Base-by-base conservation (phyloP, 1,140 invertebrate genomes). In the Aphelenchoides besseyi region DNA sequence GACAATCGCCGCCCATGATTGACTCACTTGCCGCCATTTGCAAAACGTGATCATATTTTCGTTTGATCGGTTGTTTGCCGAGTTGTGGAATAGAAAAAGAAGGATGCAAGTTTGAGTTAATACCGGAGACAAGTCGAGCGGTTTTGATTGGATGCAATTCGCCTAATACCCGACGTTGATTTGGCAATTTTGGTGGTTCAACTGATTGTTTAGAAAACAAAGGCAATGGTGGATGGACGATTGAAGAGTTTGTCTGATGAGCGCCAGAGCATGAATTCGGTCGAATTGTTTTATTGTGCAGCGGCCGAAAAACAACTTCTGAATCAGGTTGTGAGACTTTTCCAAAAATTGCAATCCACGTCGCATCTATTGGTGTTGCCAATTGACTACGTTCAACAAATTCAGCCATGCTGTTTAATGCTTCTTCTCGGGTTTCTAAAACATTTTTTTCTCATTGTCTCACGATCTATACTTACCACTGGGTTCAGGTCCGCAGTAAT, bases 401-500 rank as follows among this genome's bases (percentile, higher is more conserved):
- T n/a, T 73, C 74, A 16, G 35, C 3, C 74, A 73, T 76, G 36
- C 69, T 18, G 16, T 35, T 18, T 16, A 48, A 30, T 5, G 23
- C 72, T 26, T 53, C 36, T 23, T 30, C 52, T n/a, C 66, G n/a
- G 18, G 32, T 74, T 2, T 12, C 74, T 76, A 41, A 70, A 77
- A 26, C 9, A 29, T 8, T 3, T 18, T 5, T 29, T 32, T 28
- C 28, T 72, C 53, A 36, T 28, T 32, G 53, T 41, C 16, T 28
- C 32, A 26, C 72, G 32, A 3, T 78, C 9, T 26, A 8, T n/a
- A 36, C 1, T 63, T 30, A 76, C 75, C 77, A 0, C 72, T 68
- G 5, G 81, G 81, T 54, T 83, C 79, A 3, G 81, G 81, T 23
- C 81, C 81, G 33, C 80, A 81, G 55, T 83, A 83, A 9, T 79